Percentiles rank a stretch among this genome's conserved stretches.
phyloP scores from a whole-genome alignment of 2,797 vertebrate species.

The Picus viridis region DNA sequence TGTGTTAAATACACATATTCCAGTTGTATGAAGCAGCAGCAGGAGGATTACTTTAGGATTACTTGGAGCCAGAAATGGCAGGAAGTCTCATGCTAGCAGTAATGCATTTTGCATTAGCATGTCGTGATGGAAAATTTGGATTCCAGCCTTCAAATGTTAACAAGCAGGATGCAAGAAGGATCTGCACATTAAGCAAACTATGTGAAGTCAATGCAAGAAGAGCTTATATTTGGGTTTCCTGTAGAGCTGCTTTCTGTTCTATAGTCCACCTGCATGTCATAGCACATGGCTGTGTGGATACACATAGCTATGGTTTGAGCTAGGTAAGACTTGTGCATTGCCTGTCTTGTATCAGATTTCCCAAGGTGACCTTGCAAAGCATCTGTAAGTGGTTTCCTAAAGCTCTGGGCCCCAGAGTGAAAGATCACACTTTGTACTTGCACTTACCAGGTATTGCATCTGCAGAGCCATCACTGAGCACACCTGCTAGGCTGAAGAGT shows the following conservation, averaged over 20 bases:
- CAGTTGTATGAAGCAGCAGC: background rate
- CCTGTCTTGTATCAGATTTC: accelerated
- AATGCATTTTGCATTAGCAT: constrained; percentile 17
- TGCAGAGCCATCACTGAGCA: background rate
- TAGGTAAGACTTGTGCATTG: background rate
- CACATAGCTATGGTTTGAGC: background rate
- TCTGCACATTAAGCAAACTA: background rate
- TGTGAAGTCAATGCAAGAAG: background rate
- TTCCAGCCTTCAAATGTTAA: background rate
- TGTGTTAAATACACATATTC: background rate
- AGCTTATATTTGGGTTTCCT: constrained; percentile 7
- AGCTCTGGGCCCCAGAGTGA: background rate
- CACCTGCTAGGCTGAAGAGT: background rate
- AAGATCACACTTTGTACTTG: background rate
- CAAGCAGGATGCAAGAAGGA: background rate
- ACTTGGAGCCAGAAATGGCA: background rate
- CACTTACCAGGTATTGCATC: background rate
- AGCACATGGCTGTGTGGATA: background rate
- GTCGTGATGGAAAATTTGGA: background rate
- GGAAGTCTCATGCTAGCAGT: background rate
- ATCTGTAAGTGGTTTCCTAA: background rate
- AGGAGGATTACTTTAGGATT: background rate
- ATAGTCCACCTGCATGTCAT: background rate
- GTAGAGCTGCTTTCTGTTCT: background rate
- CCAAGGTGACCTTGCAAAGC: background rate